These are phyloP conservation scores for Enteromius mattozi DNA, from an alignment of 2,797 vertebrate species.

Conservation along the genomic window DNA sequence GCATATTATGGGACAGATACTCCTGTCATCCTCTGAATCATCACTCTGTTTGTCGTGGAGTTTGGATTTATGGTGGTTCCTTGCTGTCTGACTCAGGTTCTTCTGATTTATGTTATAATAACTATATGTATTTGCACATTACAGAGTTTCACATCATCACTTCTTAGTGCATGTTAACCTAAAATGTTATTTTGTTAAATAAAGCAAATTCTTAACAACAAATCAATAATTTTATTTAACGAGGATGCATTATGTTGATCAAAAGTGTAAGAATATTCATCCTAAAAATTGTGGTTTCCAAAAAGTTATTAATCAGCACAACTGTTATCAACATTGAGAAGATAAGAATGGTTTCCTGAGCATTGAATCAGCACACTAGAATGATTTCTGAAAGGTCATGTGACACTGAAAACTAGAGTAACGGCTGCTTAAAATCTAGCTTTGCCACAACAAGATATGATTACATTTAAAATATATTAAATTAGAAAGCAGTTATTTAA, in stretches of 20 bases:
- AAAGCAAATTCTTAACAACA: not conserved
- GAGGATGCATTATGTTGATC: not conserved
- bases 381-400: not conserved
- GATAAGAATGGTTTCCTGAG: not conserved
- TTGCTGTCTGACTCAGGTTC: slow-evolving; percentile 15
- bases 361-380: not conserved
- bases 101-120: slow-evolving; percentile 16
- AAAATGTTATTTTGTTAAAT: not conserved
- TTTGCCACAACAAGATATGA: not conserved
- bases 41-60: slow-evolving; percentile 12
- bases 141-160: not conserved
- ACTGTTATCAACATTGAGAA: not conserved
- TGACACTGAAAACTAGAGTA: not conserved
- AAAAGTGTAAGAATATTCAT: not conserved
- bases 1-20: slow-evolving; percentile 34
- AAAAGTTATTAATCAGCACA: not conserved
- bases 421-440: not conserved
- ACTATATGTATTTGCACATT: not conserved
- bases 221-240: not conserved
- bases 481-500: not conserved
- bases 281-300: not conserved
- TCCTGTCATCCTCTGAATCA: slow-evolving; percentile 31
- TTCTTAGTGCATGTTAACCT: not conserved
- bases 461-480: not conserved
- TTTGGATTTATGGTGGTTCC: slow-evolving; percentile 10